Evolutionary conservation across 2,888 invertebrate genomes (phyloP).

Genomic region (Polymixis lichenea): DNA sequence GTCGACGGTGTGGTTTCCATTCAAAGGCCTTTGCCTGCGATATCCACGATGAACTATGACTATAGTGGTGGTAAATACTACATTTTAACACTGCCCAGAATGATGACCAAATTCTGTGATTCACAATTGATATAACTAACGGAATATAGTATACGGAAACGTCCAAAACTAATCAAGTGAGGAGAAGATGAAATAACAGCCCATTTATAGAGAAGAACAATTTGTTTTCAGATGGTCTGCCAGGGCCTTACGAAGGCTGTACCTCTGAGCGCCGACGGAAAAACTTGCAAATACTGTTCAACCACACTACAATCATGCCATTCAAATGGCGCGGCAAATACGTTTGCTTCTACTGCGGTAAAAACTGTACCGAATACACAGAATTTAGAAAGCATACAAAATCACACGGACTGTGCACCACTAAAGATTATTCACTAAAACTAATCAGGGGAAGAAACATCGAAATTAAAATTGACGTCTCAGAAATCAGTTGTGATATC

Average conservation of each 20-base stretch:
- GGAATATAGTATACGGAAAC: slow-evolving; percentile 4
- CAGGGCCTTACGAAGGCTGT: slow-evolving; percentile 76
- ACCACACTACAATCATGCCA: slow-evolving; percentile 84
- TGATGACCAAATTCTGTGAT: neutral
- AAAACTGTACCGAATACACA: slow-evolving; percentile 75
- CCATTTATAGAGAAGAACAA: slow-evolving; percentile 66
- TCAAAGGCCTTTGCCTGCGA: too few relatives aligned
- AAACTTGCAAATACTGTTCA: slow-evolving; percentile 85
- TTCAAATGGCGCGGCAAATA: slow-evolving; percentile 86
- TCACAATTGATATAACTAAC: slow-evolving; percentile 8
- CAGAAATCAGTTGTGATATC: slow-evolving; percentile 80
- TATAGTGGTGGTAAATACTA: slow-evolving; percentile 4
- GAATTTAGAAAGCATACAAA: slow-evolving; percentile 83
- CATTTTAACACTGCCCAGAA: neutral
- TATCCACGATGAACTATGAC: slow-evolving; percentile 5
- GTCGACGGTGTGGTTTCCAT: neutral
- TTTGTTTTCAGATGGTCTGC: slow-evolving; percentile 86
- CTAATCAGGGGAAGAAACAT: slow-evolving; percentile 78
- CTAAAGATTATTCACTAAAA: slow-evolving; percentile 78
- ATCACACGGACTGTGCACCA: slow-evolving; percentile 78
- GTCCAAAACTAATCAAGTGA: slow-evolving; percentile 45
- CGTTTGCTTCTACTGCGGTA: slow-evolving; percentile 84
- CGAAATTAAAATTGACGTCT: slow-evolving; percentile 84
- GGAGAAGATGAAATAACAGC: slow-evolving; percentile 52
- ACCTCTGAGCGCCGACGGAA: slow-evolving; percentile 81